phyloP scores from a whole-genome alignment of 2,888 invertebrate genomes.

The Hartigia nigra region DNA sequence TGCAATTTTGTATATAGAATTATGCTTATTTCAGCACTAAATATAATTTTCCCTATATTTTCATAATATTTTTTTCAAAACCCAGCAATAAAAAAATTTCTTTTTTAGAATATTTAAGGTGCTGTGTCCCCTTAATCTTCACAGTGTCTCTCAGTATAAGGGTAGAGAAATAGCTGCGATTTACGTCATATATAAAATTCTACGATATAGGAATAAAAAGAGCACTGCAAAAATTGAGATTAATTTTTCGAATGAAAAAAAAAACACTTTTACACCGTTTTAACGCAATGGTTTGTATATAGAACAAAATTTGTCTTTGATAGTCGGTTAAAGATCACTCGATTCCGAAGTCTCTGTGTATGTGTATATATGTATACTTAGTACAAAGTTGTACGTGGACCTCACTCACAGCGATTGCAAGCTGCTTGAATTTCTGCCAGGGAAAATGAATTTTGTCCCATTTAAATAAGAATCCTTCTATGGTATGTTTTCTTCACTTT shows the following conservation, averaged over 20 bases:
- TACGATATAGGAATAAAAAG: neutral
- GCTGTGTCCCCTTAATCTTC: too few species aligned
- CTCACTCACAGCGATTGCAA: neutral
- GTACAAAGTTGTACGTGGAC: neutral
- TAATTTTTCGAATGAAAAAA: neutral
- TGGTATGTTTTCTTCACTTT: neutral
- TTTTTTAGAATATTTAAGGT: too few species aligned
- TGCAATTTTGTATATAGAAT: too few species aligned
- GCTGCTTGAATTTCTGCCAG: neutral
- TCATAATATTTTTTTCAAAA: too few species aligned
- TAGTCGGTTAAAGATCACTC: neutral
- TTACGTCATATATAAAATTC: neutral
- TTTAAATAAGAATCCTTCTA: neutral
- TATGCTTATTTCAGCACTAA: too few species aligned
- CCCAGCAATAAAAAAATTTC: too few species aligned
- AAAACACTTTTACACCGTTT: neutral
- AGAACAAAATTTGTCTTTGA: neutral
- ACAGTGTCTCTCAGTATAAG: neutral
- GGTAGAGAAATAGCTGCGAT: neutral
- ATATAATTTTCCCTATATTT: too few species aligned
- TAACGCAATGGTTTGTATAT: too few species aligned
- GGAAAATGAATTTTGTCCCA: neutral
- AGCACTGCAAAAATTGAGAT: neutral
- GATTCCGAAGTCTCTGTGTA: neutral
- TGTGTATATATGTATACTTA: neutral